Conservation (phyloP, 2,113 vertebrate genomes). For the Poecilia latipinna region DNA sequence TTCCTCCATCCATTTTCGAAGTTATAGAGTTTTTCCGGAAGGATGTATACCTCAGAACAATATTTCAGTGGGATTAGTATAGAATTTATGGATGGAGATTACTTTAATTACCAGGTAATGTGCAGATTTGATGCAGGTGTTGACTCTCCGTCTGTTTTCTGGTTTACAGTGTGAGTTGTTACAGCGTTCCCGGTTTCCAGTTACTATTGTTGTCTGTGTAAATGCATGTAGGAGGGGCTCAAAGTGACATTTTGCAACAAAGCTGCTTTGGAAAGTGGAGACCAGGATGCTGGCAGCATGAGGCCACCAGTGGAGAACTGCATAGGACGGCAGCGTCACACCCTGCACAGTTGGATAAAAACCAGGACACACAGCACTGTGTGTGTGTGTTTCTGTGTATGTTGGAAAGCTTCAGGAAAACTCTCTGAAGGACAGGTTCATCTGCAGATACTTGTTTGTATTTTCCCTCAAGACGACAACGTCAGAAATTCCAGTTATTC, state of each 20-base stretch:
- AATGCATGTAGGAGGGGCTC: conserved; percentile 64
- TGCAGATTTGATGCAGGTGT: background rate
- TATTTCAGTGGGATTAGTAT: background rate
- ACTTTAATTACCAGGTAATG: background rate
- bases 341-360: conserved; percentile 39
- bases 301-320: conserved; percentile 38
- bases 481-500: conserved; percentile 34
- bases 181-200: conserved; percentile 56
- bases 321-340: conserved; percentile 42
- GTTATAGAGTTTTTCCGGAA: background rate
- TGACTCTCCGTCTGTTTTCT: background rate
- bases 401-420: background rate
- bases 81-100: background rate
- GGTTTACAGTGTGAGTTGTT: conserved; percentile 15
- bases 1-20: too few relatives aligned
- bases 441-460: background rate
- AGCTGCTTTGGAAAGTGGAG: conserved; percentile 60
- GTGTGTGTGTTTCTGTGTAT: background rate
- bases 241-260: conserved; percentile 70
- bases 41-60: background rate
- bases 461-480: background rate
- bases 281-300: conserved; percentile 27
- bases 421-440: background rate
- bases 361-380: background rate
- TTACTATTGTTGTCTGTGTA: conserved; percentile 68